phyloP scores from a whole-genome alignment of 1,140 invertebrate genomes.

The Sinonovacula constricta region DNA sequence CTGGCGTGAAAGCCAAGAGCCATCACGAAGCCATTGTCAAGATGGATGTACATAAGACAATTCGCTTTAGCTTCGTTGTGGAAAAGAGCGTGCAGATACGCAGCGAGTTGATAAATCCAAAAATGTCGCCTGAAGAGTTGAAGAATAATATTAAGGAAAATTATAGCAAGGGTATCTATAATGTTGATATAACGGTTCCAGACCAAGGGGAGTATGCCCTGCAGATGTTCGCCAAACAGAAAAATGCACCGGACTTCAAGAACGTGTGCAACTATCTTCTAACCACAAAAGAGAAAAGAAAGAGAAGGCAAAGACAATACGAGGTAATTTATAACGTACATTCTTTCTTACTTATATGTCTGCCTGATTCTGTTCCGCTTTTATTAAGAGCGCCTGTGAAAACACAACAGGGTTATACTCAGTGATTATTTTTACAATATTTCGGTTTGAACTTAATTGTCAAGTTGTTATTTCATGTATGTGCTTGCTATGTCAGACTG shows the following conservation, averaged over 20 bases:
- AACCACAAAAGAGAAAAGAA: slow-evolving; percentile 11
- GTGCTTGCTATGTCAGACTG: no score
- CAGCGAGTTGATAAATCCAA: slow-evolving; percentile 22
- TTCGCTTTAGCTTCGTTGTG: slow-evolving; percentile 24
- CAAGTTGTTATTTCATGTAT: no score
- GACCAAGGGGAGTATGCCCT: slow-evolving; percentile 49
- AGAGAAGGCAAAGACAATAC: slow-evolving; percentile 11
- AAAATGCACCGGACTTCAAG: slow-evolving; percentile 9
- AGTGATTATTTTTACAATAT: no score
- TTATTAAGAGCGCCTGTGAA: no score
- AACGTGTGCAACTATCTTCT: slow-evolving; percentile 49
- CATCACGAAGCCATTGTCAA: slow-evolving; percentile 39
- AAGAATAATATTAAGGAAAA: slow-evolving; percentile 16
- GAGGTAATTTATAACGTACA: no score
- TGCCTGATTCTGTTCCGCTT: no score
- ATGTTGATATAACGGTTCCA: slow-evolving; percentile 23
- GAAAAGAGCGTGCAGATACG: slow-evolving; percentile 6
- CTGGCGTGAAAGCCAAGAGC: slow-evolving; percentile 31
- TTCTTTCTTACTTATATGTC: no score
- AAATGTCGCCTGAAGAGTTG: slow-evolving; percentile 39
- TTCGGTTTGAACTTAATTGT: no score
- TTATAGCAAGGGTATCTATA: background rate
- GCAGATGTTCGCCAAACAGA: slow-evolving; percentile 18
- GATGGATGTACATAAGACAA: background rate
- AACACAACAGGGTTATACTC: no score